These are phyloP conservation scores for Zophobas atratus DNA, from an alignment of 1,140 invertebrate genomes.

Conservation along the genomic window DNA sequence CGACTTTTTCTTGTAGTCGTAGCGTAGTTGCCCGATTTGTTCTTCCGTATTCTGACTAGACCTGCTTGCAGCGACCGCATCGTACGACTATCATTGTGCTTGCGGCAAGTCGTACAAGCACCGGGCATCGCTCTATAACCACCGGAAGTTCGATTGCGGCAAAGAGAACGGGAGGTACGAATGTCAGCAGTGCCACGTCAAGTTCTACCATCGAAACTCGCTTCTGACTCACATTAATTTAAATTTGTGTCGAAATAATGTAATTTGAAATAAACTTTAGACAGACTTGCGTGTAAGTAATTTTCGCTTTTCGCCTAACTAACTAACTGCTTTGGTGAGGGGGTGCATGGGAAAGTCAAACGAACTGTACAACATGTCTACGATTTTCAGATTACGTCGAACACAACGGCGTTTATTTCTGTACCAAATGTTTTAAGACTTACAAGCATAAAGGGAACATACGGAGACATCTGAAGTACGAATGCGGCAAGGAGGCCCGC, in stretches of 20 bases:
- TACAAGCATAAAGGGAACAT: constrained; percentile 71
- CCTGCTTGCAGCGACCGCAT: constrained; percentile 9
- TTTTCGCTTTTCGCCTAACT: not conserved
- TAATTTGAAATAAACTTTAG: constrained; percentile 34
- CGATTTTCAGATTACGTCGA: constrained; percentile 43
- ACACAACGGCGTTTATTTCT: constrained; percentile 39
- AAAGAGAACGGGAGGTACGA: constrained; percentile 57
- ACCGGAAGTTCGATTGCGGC: constrained; percentile 59
- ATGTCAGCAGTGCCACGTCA: constrained; percentile 62
- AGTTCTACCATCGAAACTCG: constrained; percentile 29
- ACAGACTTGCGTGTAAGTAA: constrained; percentile 14
- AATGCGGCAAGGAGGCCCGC: constrained; percentile 71
- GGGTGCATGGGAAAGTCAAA: not conserved
- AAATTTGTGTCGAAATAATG: constrained; percentile 24
- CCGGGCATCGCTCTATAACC: constrained; percentile 48
- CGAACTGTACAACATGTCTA: constrained; percentile 2
- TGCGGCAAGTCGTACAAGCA: constrained; percentile 52
- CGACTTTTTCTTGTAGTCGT: not conserved
- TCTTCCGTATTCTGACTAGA: constrained; percentile 2
- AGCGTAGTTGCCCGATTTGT: not conserved
- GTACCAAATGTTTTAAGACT: constrained; percentile 68
- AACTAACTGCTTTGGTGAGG: constrained; percentile 19
- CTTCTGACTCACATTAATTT: constrained; percentile 26
- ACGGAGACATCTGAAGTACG: constrained; percentile 70
- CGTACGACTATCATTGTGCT: constrained; percentile 3